Conservation (phyloP, 2,797 vertebrate genomes). For the Columba guinea region DNA sequence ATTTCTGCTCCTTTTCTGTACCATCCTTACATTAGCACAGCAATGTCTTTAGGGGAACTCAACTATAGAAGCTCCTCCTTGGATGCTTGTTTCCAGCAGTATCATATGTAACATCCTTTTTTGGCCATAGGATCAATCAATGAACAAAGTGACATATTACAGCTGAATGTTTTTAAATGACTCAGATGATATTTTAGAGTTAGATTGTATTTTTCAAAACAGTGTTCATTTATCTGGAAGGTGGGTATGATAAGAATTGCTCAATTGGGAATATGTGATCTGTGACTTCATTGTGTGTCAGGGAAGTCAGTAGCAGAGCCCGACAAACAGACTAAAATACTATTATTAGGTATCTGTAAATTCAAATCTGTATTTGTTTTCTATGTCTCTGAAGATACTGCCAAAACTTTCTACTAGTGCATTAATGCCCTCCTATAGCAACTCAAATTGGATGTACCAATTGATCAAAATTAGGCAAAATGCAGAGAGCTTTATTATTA, state of each 20-base stretch:
- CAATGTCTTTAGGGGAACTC: neutral
- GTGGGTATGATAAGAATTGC: neutral
- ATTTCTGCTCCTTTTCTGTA: neutral
- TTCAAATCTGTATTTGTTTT: neutral
- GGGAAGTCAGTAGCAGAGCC: neutral
- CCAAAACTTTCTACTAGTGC: neutral
- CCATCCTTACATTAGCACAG: neutral
- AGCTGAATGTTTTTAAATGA: neutral
- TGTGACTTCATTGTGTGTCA: neutral
- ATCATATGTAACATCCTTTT: neutral
- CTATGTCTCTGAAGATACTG: neutral
- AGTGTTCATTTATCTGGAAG: neutral
- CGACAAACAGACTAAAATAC: neutral
- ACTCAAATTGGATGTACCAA: neutral
- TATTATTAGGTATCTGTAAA: neutral
- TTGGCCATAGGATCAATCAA: neutral
- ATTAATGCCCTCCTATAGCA: neutral
- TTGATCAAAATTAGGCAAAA: neutral
- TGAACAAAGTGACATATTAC: neutral
- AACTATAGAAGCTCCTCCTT: neutral
- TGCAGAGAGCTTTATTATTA: neutral
- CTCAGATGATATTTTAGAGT: neutral
- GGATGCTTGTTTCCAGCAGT: neutral
- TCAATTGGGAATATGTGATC: neutral
- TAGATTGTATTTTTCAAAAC: neutral